Conservation (phyloP, 2,113 vertebrate genomes). For the Onychostoma macrolepis region DNA sequence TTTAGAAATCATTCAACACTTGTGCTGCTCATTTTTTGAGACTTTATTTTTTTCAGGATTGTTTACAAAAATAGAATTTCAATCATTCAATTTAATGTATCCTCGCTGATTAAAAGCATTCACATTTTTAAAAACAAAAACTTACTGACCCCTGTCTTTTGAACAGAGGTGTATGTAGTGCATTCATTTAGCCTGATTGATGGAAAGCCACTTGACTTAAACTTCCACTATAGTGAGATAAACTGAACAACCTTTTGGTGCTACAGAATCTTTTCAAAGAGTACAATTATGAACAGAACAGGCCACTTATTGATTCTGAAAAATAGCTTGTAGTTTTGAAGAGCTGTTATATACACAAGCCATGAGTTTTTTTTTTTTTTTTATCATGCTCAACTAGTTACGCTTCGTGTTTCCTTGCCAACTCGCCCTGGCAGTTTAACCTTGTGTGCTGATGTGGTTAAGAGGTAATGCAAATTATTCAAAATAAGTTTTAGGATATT, state of each 20-base stretch:
- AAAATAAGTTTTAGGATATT: slow-evolving; percentile 3
- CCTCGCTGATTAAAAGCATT: background rate
- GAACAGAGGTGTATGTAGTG: background rate
- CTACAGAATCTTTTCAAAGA: slow-evolving; percentile 9
- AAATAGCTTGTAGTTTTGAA: background rate
- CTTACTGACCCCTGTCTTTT: background rate
- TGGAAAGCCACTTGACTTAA: background rate
- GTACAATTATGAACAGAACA: background rate
- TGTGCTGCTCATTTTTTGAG: background rate
- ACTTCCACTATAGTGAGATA: background rate
- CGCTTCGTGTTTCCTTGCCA: background rate
- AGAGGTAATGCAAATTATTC: background rate
- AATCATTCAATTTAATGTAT: background rate
- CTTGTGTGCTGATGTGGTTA: background rate
- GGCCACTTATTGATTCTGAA: slow-evolving; percentile 9
- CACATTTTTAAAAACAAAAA: background rate
- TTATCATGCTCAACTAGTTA: background rate
- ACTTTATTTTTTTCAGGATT: background rate
- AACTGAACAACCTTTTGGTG: slow-evolving; percentile 4
- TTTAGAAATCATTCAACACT: background rate
- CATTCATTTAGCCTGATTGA: background rate
- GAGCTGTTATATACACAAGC: background rate
- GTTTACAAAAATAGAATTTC: background rate
- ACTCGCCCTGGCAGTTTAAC: background rate
- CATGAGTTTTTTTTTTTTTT: background rate